phyloP scores from a whole-genome alignment of 2,113 vertebrate genomes.

The Datnioides undecimradiatus region DNA sequence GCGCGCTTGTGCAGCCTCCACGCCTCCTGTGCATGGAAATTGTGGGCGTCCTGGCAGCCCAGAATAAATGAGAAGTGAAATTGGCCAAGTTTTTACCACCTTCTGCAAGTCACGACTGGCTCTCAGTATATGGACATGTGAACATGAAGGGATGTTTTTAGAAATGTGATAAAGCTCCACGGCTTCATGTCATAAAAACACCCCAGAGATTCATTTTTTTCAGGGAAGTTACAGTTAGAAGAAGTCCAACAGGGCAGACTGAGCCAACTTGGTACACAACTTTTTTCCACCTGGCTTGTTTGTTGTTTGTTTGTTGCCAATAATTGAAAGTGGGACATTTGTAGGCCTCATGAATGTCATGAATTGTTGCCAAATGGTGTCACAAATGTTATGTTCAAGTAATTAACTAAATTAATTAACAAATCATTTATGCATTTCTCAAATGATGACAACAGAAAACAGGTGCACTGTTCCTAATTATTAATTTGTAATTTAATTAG shows the following conservation, averaged over 20 bases:
- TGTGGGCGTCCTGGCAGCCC: constrained; percentile 58
- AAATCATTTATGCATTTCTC: background rate
- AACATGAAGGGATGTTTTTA: background rate
- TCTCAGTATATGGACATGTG: background rate
- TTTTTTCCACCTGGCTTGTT: constrained; percentile 13
- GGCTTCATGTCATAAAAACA: background rate
- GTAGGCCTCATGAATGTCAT: background rate
- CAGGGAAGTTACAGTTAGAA: background rate
- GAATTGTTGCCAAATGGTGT: background rate
- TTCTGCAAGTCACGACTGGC: constrained; percentile 60
- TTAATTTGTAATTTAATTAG: no score
- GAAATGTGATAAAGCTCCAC: background rate
- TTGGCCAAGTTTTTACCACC: constrained; percentile 52
- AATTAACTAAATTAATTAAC: no score
- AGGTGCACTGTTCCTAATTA: no score
- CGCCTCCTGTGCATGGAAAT: constrained; percentile 25
- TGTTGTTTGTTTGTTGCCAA: background rate
- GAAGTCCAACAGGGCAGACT: background rate
- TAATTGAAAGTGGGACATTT: background rate
- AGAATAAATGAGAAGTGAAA: constrained; percentile 53
- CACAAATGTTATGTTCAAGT: background rate
- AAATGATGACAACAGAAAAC: constrained; percentile 9
- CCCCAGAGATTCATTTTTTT: background rate
- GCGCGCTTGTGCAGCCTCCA: constrained; percentile 28
- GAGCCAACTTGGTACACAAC: constrained; percentile 18